Base-by-base conservation (phyloP, 2,797 vertebrate species). In the Chromis chromis region DNA sequence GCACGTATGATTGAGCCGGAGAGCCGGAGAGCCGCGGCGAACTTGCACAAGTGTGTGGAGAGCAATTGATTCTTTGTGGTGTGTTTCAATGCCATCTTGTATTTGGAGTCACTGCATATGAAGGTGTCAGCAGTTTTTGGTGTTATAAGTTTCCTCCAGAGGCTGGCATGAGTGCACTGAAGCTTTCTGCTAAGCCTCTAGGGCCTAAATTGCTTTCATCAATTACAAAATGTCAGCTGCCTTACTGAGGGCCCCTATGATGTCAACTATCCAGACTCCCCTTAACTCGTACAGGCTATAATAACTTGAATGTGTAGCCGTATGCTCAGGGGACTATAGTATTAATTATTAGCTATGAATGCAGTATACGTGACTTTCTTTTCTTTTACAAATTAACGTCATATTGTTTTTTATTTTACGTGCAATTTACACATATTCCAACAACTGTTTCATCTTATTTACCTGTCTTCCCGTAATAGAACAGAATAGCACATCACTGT, bases 191-290 rank as follows among this genome's bases (percentile, higher is more conserved):
- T 85, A 81, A 84, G 71, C 81, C 79, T 85, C 70, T 52, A n/a
- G 67, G 74, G 68, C 70, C 67, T 85, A 88, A 91, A 93, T 92
- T 89, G 74, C 85, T 87, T 81, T 86, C 81, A 92, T 94, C 89
- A 91, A 83, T 93, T 91, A 89, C 73, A 16, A 86, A 85, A 86
- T 86, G 83, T 85, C 87, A 89, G 66, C 65, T 42, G 60, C 64
- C 55, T 56, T 22, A 44, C 67, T 70, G 65, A 80, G 69, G 33
- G 44, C 9, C 12, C 19, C 56, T 52, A 24, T 63, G 67, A 89
- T 74, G 75, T 76, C 78, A 80, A 76, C 58, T 25, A 48, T 50
- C 33, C 67, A 60, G 75, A 72, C 50, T 74, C 57, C 55, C 36
- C 55, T 63, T 36, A 42, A 73, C 36, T 74, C 63, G 22, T 50